Evolutionary conservation across 2,113 vertebrate species (phyloP).

Genomic region (Bubo scandiacus): DNA sequence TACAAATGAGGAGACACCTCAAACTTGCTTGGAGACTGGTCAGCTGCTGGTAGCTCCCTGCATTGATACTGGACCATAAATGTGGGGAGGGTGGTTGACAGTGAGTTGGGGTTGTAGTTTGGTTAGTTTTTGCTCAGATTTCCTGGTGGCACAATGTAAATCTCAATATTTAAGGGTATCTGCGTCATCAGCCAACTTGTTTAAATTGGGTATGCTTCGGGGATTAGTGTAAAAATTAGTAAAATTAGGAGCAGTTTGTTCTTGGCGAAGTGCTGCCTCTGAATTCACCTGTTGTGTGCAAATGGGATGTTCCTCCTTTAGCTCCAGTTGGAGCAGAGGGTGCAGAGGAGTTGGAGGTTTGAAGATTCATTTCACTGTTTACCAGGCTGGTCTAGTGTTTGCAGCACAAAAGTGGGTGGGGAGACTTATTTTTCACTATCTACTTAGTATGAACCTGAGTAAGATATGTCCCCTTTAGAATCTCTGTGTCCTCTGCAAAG

Average conservation of each 20-base stretch:
- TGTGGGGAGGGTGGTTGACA: neutral
- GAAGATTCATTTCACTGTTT: neutral
- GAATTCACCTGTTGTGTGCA: neutral
- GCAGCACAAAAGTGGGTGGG: neutral
- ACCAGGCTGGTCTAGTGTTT: neutral
- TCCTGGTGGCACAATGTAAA: neutral
- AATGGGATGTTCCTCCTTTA: neutral
- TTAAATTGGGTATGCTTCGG: neutral
- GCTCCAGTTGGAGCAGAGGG: neutral
- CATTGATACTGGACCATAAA: neutral
- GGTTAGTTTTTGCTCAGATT: conserved; percentile 26
- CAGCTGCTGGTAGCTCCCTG: neutral
- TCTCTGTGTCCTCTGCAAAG: neutral
- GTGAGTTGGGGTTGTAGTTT: neutral
- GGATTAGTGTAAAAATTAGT: neutral
- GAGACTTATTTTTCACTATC: neutral
- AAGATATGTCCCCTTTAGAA: neutral
- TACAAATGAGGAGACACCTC: neutral
- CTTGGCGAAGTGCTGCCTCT: neutral
- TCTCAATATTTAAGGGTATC: neutral
- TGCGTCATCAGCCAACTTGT: neutral
- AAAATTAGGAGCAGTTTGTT: neutral
- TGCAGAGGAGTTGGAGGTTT: neutral
- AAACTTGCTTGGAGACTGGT: neutral
- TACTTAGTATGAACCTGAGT: neutral